These are phyloP conservation scores for Argopecten irradians DNA, from an alignment of 1,140 invertebrate species.

Conservation along the genomic window DNA sequence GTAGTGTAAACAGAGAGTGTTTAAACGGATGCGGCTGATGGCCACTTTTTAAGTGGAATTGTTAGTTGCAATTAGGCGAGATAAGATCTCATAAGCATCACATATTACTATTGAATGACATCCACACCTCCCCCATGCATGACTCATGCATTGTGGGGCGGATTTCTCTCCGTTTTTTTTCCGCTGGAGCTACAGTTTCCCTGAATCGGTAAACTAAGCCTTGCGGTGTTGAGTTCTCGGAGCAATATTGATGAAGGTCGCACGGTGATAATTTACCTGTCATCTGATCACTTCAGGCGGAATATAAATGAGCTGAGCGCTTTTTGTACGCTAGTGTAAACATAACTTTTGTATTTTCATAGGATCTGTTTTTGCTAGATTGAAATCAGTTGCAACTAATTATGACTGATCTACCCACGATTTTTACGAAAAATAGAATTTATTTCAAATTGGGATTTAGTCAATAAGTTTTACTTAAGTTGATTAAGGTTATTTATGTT, in stretches of 20 bases:
- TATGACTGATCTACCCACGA: background rate
- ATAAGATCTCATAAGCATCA: slow-evolving; percentile 22
- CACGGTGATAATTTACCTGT: slow-evolving; percentile 16
- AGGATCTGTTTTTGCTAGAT: background rate
- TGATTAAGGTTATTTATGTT: too few species aligned
- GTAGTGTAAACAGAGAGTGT: slow-evolving; percentile 1
- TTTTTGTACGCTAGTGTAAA: background rate
- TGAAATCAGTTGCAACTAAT: slow-evolving; percentile 1
- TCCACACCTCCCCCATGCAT: background rate
- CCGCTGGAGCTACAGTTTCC: background rate
- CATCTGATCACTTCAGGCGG: background rate
- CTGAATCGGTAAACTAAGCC: background rate
- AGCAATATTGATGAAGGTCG: slow-evolving; percentile 9
- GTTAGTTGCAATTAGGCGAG: slow-evolving; percentile 8
- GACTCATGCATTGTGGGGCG: background rate
- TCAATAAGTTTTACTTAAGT: too few species aligned
- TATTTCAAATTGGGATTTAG: too few species aligned
- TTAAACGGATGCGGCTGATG: slow-evolving; percentile 12
- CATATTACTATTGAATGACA: slow-evolving; percentile 18
- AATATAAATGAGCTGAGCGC: slow-evolving; percentile 4
- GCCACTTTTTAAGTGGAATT: slow-evolving; percentile 20
- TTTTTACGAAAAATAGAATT: too few species aligned
- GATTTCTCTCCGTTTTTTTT: background rate
- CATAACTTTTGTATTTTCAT: background rate
- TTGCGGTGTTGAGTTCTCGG: background rate